Evolutionary conservation across 2,797 vertebrate species (phyloP), one percentile per base, ranked within the genome.

Genomic region (Enteromius radiatus): DNA sequence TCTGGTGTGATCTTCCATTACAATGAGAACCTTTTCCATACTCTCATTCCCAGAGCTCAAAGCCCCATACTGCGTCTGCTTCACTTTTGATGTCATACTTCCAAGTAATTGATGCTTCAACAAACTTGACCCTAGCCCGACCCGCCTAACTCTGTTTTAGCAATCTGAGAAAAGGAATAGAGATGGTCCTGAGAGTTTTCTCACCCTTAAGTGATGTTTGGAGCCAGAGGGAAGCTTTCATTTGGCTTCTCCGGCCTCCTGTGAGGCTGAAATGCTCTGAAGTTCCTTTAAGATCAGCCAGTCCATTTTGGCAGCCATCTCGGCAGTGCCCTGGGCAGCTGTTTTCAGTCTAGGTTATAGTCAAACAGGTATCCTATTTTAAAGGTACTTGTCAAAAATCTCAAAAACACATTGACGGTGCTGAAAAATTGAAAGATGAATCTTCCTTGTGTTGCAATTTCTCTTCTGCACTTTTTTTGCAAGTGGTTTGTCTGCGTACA

Each of bases 201-300:
- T 69, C 23, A 10, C 78, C 59, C 64, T 81, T 76, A 68, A 73
- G 54, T 82, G 47, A 90, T 91, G 70, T 91, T 78, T 92, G 85
- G 90, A 91, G 87, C 89, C 88, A 88, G 28, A 28, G 19, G 41
- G 21, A 81, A 61, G 86, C 43, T 59, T 68, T 45, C 10, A 6
- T 45, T 76, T 78, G 79, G 71, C 14, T 81, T 76, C 73, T 38
- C 19, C 36, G 12, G 71, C 77, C 43, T 38, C 78, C 63, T 59
- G 23, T 80, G n/a, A 65, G 43, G 28, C 56, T 85, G 26, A 65
- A 65, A n/a, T 19, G 14, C 15, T 75, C 23, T 74, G n/a, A 38
- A 54, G 49, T 74, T 23, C 14, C 7, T 54, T 74, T 52, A 36
- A 54, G 47, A 41, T 41, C 38, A 41, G 38, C 38, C 38, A 41